Evolutionary conservation across 2,113 vertebrate species (phyloP).

Genomic region (Nycticebus coucang): DNA sequence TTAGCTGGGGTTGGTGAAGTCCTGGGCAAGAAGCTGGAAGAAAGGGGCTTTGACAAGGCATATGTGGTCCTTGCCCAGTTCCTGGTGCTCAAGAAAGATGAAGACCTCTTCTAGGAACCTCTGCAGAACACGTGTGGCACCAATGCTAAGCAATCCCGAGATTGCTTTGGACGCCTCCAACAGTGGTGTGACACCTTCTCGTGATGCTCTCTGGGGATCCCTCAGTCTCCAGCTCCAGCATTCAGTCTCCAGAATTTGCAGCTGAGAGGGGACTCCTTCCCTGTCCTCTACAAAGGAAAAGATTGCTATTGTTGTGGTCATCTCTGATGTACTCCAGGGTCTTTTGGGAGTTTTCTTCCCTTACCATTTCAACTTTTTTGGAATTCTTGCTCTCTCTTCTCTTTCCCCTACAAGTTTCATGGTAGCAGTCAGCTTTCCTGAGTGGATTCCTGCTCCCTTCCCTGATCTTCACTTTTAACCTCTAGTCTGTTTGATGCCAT

Average conservation of each 20-base stretch:
- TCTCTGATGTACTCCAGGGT: neutral
- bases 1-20: slow-evolving; percentile 93
- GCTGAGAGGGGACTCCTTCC: neutral
- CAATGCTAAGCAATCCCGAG: slow-evolving; percentile 91
- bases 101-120: slow-evolving; percentile 94
- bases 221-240: neutral
- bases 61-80: slow-evolving; percentile 95
- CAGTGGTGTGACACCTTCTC: slow-evolving; percentile 96
- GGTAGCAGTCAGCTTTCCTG: slow-evolving; percentile 21
- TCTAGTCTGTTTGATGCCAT: slow-evolving; percentile 50
- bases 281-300: slow-evolving; percentile 33
- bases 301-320: slow-evolving; percentile 48
- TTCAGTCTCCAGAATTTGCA: slow-evolving; percentile 50
- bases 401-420: neutral
- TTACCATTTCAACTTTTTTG: slow-evolving; percentile 55
- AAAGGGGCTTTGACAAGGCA: slow-evolving; percentile 94
- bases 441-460: neutral
- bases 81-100: slow-evolving; percentile 92
- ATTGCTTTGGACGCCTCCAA: slow-evolving; percentile 92
- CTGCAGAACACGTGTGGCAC: slow-evolving; percentile 91
- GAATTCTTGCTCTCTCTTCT: neutral
- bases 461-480: neutral
- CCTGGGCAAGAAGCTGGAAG: slow-evolving; percentile 89
- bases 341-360: slow-evolving; percentile 57
- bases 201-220: slow-evolving; percentile 78